These are phyloP conservation scores for Enoplosus armatus DNA, from an alignment of 2,797 vertebrate genomes.

Conservation along the genomic window DNA sequence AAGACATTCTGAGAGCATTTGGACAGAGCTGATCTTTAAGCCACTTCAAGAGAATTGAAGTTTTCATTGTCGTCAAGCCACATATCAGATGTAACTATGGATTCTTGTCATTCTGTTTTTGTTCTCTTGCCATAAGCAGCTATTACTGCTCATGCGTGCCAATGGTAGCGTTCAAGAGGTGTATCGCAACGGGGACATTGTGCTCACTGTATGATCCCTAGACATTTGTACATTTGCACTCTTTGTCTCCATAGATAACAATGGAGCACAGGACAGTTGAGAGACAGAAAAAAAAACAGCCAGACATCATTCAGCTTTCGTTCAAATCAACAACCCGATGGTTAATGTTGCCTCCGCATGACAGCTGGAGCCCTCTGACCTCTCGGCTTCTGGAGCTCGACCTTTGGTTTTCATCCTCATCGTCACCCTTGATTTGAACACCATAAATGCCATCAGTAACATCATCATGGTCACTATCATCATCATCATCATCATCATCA, in stretches of 20 bases:
- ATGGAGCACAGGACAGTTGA: slow-evolving; percentile 10
- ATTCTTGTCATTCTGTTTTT: slow-evolving; percentile 18
- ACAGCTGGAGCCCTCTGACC: slow-evolving; percentile 20
- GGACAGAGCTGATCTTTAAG: slow-evolving; percentile 18
- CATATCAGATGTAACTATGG: slow-evolving; percentile 15
- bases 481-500: slow-evolving; percentile 5
- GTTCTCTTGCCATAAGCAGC: slow-evolving; percentile 24
- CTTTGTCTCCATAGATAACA: slow-evolving; percentile 44
- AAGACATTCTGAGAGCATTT: slow-evolving; percentile 2
- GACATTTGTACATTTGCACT: slow-evolving; percentile 28
- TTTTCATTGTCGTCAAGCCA: slow-evolving; percentile 17
- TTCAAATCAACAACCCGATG: slow-evolving; percentile 9
- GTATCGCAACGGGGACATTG: slow-evolving; percentile 1
- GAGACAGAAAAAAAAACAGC: slow-evolving; percentile 10
- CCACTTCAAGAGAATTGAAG: neutral
- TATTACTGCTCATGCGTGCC: slow-evolving; percentile 5
- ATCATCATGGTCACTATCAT: slow-evolving; percentile 16
- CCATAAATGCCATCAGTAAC: slow-evolving; percentile 4
- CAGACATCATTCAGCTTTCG: slow-evolving; percentile 20
- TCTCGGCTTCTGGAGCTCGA: slow-evolving; percentile 32
- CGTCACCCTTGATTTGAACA: slow-evolving; percentile 23
- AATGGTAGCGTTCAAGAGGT: neutral
- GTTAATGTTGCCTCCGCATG: slow-evolving; percentile 16
- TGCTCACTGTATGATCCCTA: slow-evolving; percentile 2
- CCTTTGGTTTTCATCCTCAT: slow-evolving; percentile 24